phyloP scores from a whole-genome alignment of 2,113 vertebrate genomes.

The Serinus canaria region DNA sequence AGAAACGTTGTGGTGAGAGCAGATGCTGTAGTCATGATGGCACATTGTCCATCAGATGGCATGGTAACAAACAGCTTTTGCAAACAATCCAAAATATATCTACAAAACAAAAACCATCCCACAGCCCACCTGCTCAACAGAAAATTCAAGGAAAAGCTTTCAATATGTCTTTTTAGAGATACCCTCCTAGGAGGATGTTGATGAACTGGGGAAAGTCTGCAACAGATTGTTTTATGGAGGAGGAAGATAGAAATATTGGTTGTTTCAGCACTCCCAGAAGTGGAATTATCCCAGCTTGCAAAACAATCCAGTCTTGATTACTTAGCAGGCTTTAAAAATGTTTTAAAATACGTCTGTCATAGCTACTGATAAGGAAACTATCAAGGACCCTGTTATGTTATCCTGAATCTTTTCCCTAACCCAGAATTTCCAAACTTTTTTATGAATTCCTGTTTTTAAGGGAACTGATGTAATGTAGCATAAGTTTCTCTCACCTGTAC shows the following conservation, averaged over 20 bases:
- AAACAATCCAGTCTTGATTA: background rate
- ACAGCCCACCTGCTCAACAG: constrained; percentile 1
- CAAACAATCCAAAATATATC: constrained; percentile 46
- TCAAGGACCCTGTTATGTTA: background rate
- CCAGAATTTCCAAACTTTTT: background rate
- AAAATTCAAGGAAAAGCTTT: constrained; percentile 13
- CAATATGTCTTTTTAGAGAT: background rate
- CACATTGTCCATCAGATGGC: constrained; percentile 43
- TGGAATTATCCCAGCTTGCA: background rate
- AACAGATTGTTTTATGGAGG: constrained; percentile 6
- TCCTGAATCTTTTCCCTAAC: background rate
- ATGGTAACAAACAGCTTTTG: constrained; percentile 14
- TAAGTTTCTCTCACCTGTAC: background rate
- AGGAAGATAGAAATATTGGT: constrained; percentile 1
- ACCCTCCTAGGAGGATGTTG: background rate
- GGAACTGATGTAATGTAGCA: background rate
- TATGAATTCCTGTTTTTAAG: background rate
- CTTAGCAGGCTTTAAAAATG: background rate
- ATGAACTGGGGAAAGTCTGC: background rate
- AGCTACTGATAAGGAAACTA: background rate
- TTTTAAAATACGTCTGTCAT: background rate
- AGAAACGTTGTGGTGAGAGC: background rate
- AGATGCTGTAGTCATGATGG: constrained; percentile 27
- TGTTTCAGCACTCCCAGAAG: constrained; percentile 8
- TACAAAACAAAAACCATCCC: constrained; percentile 20